Base-by-base conservation (phyloP, 1,140 invertebrate species). In the Carposina sasakii region DNA sequence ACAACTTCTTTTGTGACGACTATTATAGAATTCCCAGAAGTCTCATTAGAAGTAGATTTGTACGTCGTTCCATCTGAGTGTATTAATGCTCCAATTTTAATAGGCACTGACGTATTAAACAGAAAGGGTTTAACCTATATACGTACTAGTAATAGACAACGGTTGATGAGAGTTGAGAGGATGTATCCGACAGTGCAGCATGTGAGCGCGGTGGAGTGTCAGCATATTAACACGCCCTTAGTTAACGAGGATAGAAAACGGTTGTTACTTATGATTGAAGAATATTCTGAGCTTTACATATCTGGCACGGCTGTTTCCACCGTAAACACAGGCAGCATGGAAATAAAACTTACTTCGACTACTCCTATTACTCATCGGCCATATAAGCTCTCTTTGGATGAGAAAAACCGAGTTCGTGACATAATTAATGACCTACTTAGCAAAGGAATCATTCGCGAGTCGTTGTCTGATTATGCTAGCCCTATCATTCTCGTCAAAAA, bases 401-500 rank as follows among this genome's bases (percentile, higher is more conserved):
- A 34, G 15, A 34, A 34, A 15, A 4, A 9, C 6, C 33, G 33
- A 6, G 33, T 63, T 24, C 45, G 60, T 20, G 19, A 48, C 12
- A 54, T 71, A 19, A 34, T 73, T 20, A 55, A 70, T 44, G 55
- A 63, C 1, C 59, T 58, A 42, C 16, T 67, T 3, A 19, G 42
- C 22, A 39, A 58, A 2, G 28, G 47, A 12, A 60, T 62, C 10
- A 67, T 73, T 45, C 41, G 60, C 26, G 51, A 53, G 2, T 67
- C 60, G 31, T 26, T 58, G 6, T 70, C 72, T 10, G 57, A 68
- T 22, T 73, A 60, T 43, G 58, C 60, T 1, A 67, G 66, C 17
- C 62, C 66, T 10, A 59, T 68, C 3, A 58, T 67, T 1, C 40
- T 69, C 23, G 68, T 65, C 0, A 59, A 44, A 31, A 63, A 71